Base-by-base conservation (phyloP, 2,797 vertebrate genomes). In the Tokudaia muenninki region DNA sequence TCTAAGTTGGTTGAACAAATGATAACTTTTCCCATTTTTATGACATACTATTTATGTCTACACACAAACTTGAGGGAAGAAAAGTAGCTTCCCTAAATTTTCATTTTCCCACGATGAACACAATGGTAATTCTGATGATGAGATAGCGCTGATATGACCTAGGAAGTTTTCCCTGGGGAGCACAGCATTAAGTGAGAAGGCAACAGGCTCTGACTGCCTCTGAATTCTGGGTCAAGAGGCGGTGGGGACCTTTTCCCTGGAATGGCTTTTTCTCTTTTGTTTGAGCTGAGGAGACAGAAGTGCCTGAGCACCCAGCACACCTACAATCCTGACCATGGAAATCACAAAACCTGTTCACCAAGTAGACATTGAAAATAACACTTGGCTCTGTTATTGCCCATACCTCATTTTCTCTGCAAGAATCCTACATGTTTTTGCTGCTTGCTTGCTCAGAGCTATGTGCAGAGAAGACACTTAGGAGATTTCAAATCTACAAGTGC, bases 331-430 rank as follows among this genome's bases (percentile, higher is more conserved):
- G 47, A 72, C 37, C 41, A 41, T 26, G 37, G 92, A 61, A 91
- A 95, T 37, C 87, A 92, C 52, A 91, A 92, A 89, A 55, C 44
- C 77, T 84, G 57, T 90, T 95, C 90, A 90, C 87, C 81, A 93
- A 41, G 21, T 61, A 19, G 12, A 94, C 44, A 77, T 37, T 57
- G 72, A 90, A 95, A 94, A 96, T 29, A 82, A 79, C 65, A 86
- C 57, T 59, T 72, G 88, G 34, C 70, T 93, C 41, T 87, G 77
- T 22, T 4, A 13, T 1, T 29, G 24, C 22, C n/a, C 91, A 67
- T 31, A 2, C 52, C 84, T 92, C 52, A 3, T 22, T 78, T 87
- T 89, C 82, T 31, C 83, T 72, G 47, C n/a, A 88, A 81, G 59
- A 50, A 61, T 87, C 52, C 21, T 24, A 70, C 52, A 21, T 34